These are phyloP conservation scores for Epirrhoe alternata DNA, from an alignment of 2,888 invertebrate genomes.

Conservation along the genomic window DNA sequence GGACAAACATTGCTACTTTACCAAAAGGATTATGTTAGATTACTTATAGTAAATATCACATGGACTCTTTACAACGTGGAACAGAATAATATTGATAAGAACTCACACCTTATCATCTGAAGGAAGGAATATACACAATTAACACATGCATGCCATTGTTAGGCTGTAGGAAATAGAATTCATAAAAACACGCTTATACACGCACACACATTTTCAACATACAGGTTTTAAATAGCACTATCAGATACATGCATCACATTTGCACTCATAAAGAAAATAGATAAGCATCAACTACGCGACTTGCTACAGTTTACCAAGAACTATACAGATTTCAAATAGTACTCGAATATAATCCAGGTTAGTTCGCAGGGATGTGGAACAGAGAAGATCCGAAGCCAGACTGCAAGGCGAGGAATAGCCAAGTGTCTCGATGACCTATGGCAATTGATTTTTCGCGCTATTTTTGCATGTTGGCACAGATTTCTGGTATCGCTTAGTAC, in stretches of 20 bases:
- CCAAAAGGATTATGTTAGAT: background rate
- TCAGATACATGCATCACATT: constrained; percentile 57
- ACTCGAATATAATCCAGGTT: constrained; percentile 23
- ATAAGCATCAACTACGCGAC: constrained; percentile 41
- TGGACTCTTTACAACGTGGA: constrained; percentile 6
- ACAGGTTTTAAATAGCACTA: constrained; percentile 47
- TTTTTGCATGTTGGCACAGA: constrained; percentile 77
- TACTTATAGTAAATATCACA: background rate
- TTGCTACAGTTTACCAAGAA: constrained; percentile 25
- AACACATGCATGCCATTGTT: constrained; percentile 21
- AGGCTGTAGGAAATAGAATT: constrained; percentile 7
- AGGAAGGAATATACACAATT: constrained; percentile 1
- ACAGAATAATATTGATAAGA: constrained; percentile 2
- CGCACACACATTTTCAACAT: constrained; percentile 37
- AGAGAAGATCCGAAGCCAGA: constrained; percentile 63
- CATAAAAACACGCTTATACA: constrained; percentile 12
- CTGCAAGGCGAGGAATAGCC: constrained; percentile 65
- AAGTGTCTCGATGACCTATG: constrained; percentile 58
- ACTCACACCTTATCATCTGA: constrained; percentile 11
- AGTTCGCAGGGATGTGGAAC: constrained; percentile 60
- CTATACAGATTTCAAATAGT: constrained; percentile 7
- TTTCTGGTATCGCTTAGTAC: constrained; percentile 41
- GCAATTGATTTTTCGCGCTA: constrained; percentile 80
- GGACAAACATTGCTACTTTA: constrained; percentile 42
- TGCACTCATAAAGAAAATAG: constrained; percentile 55